phyloP scores from a whole-genome alignment of 2,888 invertebrate genomes.

The Drosophila falleni region DNA sequence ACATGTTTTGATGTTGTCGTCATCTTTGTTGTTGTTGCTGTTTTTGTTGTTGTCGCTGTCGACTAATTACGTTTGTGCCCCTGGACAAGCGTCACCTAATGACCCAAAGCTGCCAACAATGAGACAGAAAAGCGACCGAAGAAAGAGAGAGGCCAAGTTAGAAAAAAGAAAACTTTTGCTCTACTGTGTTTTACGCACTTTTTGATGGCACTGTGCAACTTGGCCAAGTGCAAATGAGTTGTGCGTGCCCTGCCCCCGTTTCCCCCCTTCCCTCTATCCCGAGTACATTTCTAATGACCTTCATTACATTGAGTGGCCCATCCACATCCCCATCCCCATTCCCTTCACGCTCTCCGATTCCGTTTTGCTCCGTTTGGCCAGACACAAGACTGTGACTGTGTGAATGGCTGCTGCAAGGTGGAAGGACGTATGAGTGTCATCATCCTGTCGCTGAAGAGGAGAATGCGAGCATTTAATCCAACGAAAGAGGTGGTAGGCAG shows the following conservation, averaged over 20 bases:
- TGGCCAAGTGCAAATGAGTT: constrained; percentile 65
- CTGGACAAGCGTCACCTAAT: constrained; percentile 80
- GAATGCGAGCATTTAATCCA: neutral
- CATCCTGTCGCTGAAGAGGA: constrained; percentile 25
- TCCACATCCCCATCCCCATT: neutral
- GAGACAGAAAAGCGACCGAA: constrained; percentile 1
- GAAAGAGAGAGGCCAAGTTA: constrained; percentile 8
- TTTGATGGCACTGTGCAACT: constrained; percentile 50
- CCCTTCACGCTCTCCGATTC: neutral
- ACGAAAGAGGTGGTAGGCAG: neutral
- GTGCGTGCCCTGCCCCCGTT: constrained; percentile 34
- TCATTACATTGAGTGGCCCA: constrained; percentile 76
- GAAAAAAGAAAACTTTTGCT: constrained; percentile 57
- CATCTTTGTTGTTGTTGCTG: constrained; percentile 18
- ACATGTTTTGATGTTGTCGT: constrained; percentile 73
- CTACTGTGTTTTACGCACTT: constrained; percentile 60
- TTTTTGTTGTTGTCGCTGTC: constrained; percentile 37
- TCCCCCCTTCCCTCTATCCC: neutral
- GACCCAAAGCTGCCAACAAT: constrained; percentile 74
- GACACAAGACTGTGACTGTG: constrained; percentile 41
- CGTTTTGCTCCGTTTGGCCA: constrained; percentile 36
- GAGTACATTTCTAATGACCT: constrained; percentile 79
- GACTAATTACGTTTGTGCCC: constrained; percentile 76
- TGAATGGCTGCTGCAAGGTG: constrained; percentile 13
- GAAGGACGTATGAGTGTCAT: constrained; percentile 29